A percentile compares a stretch with the other conserved stretches of the same genome.
These are phyloP conservation scores for Pogonomyrmex californicus DNA, from an alignment of 1,140 invertebrate species.

Conservation along the genomic window DNA sequence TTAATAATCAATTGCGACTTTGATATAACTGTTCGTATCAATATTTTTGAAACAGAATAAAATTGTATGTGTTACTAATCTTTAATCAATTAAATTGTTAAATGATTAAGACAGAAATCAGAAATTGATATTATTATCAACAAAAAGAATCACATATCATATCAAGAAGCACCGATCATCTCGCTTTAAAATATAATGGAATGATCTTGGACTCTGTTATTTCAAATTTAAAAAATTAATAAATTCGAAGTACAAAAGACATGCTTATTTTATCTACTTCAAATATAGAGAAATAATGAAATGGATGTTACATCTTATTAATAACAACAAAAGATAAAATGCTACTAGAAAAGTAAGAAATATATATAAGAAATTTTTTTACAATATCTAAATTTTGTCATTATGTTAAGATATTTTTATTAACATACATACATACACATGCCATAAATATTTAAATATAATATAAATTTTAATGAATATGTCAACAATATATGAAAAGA, in stretches of 20 bases:
- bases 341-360: not conserved
- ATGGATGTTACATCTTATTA: not conserved
- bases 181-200: conserved; percentile 17
- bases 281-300: not conserved
- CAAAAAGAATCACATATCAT: not conserved
- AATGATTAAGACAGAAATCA: not conserved
- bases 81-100: not conserved
- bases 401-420: not conserved
- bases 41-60: conserved; percentile 1
- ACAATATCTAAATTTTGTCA: not conserved
- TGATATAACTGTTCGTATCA: not conserved
- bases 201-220: not conserved
- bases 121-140: conserved; percentile 23
- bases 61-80: not conserved
- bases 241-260: not conserved
- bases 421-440: too few relatives aligned
- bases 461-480: not conserved
- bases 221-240: conserved; percentile 5
- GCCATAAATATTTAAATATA: not conserved
- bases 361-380: not conserved
- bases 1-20: not conserved
- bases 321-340: not conserved
- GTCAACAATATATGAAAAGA: not conserved
- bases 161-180: not conserved
- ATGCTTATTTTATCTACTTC: not conserved